Percentiles rank a stretch among this genome's conserved stretches.
phyloP scores from a whole-genome alignment of 1,140 invertebrate genomes.

The Zaprionus lachaisei region DNA sequence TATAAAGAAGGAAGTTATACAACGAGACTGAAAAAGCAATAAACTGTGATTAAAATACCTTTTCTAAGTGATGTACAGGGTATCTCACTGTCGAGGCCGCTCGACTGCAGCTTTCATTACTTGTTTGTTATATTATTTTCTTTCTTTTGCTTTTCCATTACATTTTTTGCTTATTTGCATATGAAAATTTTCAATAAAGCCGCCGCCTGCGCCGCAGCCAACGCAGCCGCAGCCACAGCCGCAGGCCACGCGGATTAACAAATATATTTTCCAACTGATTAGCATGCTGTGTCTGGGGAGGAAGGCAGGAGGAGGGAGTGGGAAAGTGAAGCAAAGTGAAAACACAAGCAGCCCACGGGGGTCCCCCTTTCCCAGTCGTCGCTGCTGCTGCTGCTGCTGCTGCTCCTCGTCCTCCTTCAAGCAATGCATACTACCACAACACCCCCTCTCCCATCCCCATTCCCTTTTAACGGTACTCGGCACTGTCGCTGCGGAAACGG shows the following conservation, averaged over 20 bases:
- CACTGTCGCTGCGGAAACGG: conserved; percentile 63
- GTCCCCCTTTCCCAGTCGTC: background rate
- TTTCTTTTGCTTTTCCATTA: conserved; percentile 1
- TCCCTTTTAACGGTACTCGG: conserved; percentile 17
- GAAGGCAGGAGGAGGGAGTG: background rate
- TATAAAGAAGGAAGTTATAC: too few relatives aligned
- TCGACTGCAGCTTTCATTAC: background rate
- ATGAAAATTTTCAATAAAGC: conserved; percentile 19
- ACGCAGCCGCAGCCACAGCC: conserved; percentile 8
- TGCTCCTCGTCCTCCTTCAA: background rate
- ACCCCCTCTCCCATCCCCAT: background rate
- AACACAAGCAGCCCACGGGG: background rate
- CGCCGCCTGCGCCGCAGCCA: background rate
- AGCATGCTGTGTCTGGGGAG: conserved; percentile 34
- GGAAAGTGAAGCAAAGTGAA: background rate
- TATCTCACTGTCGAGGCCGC: too few relatives aligned
- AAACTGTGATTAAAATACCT: too few relatives aligned
- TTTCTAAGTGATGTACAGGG: too few relatives aligned
- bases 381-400: background rate
- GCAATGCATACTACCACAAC: background rate
- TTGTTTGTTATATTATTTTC: conserved; percentile 4
- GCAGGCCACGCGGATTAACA: conserved; percentile 56
- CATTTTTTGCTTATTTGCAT: conserved; percentile 28
- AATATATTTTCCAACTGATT: conserved; percentile 67
- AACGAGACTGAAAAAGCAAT: too few relatives aligned